These are phyloP conservation scores for Syngnathus acus DNA, from an alignment of 2,797 vertebrate genomes.

Conservation along the genomic window DNA sequence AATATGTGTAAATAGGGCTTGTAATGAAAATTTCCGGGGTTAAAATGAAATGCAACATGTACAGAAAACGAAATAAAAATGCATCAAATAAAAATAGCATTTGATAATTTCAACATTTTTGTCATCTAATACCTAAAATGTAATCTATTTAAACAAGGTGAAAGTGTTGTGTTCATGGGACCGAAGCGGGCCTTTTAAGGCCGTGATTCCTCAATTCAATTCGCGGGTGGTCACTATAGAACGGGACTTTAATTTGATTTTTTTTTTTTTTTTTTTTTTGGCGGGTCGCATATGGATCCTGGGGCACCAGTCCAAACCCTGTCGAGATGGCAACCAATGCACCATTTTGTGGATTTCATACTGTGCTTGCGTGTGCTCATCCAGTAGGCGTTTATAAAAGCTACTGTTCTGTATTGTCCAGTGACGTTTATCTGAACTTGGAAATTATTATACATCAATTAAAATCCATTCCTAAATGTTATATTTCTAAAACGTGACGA, in stretches of 20 bases:
- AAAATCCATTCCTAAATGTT: background rate
- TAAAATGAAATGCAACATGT: background rate
- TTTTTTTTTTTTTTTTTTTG: background rate
- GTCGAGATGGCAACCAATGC: conserved; percentile 54
- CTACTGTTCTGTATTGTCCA: no score
- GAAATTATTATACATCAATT: background rate
- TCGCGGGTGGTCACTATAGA: background rate
- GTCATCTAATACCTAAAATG: background rate
- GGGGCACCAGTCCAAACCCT: conserved; percentile 63
- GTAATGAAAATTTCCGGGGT: background rate
- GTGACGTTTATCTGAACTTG: no score
- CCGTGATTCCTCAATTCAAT: background rate
- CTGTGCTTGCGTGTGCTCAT: no score
- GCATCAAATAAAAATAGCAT: background rate
- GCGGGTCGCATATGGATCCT: conserved; percentile 66
- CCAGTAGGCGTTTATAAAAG: no score
- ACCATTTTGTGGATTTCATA: conserved; percentile 21
- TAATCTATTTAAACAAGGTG: background rate
- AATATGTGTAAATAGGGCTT: background rate
- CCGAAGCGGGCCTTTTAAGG: background rate
- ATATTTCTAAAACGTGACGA: background rate
- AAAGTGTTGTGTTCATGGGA: background rate
- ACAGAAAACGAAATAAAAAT: background rate
- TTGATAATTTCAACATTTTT: background rate
- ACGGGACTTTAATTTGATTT: background rate